Evolutionary conservation across 2,888 invertebrate species (phyloP).

Genomic region (Lithosia quadra): DNA sequence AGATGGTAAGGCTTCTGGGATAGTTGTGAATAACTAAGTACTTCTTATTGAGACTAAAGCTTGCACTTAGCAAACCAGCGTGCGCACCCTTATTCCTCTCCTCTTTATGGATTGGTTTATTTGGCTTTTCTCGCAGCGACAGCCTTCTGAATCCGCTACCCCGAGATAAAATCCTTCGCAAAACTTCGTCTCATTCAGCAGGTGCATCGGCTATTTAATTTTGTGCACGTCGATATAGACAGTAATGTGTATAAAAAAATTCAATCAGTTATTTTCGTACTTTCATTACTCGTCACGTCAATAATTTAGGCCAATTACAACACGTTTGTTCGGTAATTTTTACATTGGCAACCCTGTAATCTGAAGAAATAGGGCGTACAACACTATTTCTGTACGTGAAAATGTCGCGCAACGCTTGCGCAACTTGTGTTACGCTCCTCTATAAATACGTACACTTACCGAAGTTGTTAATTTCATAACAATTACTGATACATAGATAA

Average conservation of each 20-base stretch:
- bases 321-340: constrained; percentile 36
- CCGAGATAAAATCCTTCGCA: not conserved
- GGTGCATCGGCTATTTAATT: not conserved
- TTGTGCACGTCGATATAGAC: not conserved
- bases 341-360: constrained; percentile 48
- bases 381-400: constrained; percentile 82
- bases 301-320: constrained; percentile 19
- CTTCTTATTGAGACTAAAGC: no score
- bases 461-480: constrained; percentile 50
- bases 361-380: constrained; percentile 60
- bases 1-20: no score
- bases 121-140: not conserved
- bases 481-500: constrained; percentile 44
- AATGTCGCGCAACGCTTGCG: constrained; percentile 81
- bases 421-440: constrained; percentile 68
- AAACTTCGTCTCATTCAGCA: not conserved
- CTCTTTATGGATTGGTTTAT: not conserved
- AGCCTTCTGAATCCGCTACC: not conserved
- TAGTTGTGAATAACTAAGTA: no score
- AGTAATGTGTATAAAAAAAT: not conserved
- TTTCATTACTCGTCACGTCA: constrained; percentile 3
- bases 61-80: no score
- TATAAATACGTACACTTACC: constrained; percentile 62
- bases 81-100: no score
- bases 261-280: not conserved